Percentiles rank a stretch among this genome's conserved stretches.
phyloP scores from a whole-genome alignment of 2,888 invertebrate species.

The Conops quadrifasciatus region DNA sequence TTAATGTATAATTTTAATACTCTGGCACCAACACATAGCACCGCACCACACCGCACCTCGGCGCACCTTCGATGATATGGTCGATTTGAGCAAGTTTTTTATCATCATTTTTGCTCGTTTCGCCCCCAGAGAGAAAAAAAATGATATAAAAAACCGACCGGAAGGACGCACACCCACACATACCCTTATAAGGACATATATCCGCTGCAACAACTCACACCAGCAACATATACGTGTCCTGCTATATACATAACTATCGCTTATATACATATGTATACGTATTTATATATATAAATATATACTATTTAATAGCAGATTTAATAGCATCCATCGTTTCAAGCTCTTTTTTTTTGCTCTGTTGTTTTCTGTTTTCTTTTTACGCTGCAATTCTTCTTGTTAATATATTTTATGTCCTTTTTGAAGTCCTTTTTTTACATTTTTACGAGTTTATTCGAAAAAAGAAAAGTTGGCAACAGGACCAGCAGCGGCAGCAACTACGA shows the following conservation, averaged over 20 bases:
- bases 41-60: too few species aligned
- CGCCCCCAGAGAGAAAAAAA: slow-evolving; percentile 27
- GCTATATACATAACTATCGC: not conserved
- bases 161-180: not conserved
- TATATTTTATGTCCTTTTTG: slow-evolving; percentile 29
- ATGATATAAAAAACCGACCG: slow-evolving; percentile 22
- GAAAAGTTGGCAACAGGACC: slow-evolving; percentile 4
- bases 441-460: slow-evolving; percentile 16
- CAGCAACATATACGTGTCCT: too few species aligned
- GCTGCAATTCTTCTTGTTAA: slow-evolving; percentile 15
- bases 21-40: not conserved
- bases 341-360: slow-evolving; percentile 16
- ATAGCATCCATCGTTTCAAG: slow-evolving; percentile 27
- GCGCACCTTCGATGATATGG: too few species aligned
- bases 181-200: too few species aligned
- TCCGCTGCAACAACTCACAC: too few species aligned
- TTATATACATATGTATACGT: slow-evolving; percentile 17
- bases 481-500: not conserved
- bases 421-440: slow-evolving; percentile 2
- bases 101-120: slow-evolving; percentile 35
- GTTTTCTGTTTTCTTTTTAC: slow-evolving; percentile 6
- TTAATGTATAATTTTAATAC: slow-evolving; percentile 32
- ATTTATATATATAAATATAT: slow-evolving; percentile 31
- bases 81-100: slow-evolving; percentile 18
- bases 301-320: slow-evolving; percentile 30